Percentiles rank a stretch among this genome's conserved stretches.
These are phyloP conservation scores for Odontomyia ornata DNA, from an alignment of 2,888 invertebrate species.

Conservation along the genomic window DNA sequence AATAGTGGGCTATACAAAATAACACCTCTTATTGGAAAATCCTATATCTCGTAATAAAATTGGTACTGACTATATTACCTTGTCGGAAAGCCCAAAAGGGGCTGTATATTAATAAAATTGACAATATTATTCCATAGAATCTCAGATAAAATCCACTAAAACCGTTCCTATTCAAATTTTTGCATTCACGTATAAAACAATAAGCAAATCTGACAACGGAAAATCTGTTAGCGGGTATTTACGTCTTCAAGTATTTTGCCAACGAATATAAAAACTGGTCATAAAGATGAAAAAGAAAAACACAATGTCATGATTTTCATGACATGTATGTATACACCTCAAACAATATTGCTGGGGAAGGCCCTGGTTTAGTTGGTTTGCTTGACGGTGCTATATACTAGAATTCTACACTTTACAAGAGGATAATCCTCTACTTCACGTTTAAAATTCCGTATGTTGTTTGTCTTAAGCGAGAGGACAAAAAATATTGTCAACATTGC, in stretches of 20 bases:
- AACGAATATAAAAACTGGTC: background rate
- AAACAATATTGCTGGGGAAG: background rate
- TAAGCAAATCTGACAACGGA: background rate
- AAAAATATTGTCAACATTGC: background rate
- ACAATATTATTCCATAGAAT: too few relatives aligned
- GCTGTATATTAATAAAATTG: too few relatives aligned
- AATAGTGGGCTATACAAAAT: too few relatives aligned
- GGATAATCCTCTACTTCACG: background rate
- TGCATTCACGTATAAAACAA: background rate
- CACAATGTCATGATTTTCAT: conserved; percentile 2
- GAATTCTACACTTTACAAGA: background rate
- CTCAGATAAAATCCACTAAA: background rate
- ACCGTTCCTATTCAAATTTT: background rate
- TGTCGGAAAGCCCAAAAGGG: too few relatives aligned
- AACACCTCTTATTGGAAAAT: too few relatives aligned
- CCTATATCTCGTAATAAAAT: too few relatives aligned
- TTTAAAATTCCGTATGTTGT: background rate
- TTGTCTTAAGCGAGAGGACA: background rate
- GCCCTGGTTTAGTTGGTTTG: too few relatives aligned
- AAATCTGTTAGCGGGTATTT: background rate
- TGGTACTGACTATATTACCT: too few relatives aligned
- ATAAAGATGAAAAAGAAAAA: background rate
- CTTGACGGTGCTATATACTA: background rate
- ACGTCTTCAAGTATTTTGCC: background rate
- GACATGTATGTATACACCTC: background rate